Percentiles rank a stretch among this genome's conserved stretches.
Conservation (phyloP, 1,140 invertebrate genomes). For the Aphelenchoides avenae region DNA sequence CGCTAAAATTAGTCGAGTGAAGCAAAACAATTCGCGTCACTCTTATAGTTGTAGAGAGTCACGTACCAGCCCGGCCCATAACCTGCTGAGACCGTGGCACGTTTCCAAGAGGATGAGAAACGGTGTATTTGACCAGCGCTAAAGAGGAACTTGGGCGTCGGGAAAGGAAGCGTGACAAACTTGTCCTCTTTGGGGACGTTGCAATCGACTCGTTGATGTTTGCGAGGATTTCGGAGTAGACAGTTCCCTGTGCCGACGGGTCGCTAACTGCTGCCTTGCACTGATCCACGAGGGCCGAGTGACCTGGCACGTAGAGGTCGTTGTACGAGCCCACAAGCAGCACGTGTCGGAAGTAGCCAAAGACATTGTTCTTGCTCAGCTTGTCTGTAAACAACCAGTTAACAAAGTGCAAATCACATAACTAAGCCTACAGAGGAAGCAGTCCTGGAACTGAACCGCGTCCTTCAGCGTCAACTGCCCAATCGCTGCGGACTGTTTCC, state of each 20-base stretch:
- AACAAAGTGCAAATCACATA: neutral
- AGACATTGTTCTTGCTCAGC: too few species aligned
- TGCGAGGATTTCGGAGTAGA: conserved; percentile 26
- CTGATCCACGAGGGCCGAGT: conserved; percentile 39
- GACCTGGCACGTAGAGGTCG: conserved; percentile 39
- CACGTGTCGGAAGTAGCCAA: conserved; percentile 24
- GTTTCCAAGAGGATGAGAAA: conserved; percentile 28
- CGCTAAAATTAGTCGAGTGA: conserved; percentile 22
- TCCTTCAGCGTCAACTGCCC: conserved; percentile 30
- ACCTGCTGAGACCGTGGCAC: conserved; percentile 31
- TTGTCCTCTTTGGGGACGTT: conserved; percentile 28
- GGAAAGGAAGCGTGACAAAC: too few species aligned
- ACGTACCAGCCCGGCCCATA: conserved; percentile 34
- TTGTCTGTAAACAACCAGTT: conserved; percentile 14
- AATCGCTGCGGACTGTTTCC: conserved; percentile 27
- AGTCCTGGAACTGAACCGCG: conserved; percentile 10
- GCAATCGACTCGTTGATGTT: conserved; percentile 39
- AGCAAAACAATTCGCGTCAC: neutral
- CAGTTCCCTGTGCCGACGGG: conserved; percentile 12
- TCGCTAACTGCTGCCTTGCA: conserved; percentile 37
- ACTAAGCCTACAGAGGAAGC: conserved; percentile 24
- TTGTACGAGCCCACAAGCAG: conserved; percentile 29
- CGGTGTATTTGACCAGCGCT: conserved; percentile 40
- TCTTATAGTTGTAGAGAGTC: neutral
- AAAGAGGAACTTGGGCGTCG: too few species aligned